Conservation (phyloP, 2,797 vertebrate genomes). For the Gorsachius magnificus region DNA sequence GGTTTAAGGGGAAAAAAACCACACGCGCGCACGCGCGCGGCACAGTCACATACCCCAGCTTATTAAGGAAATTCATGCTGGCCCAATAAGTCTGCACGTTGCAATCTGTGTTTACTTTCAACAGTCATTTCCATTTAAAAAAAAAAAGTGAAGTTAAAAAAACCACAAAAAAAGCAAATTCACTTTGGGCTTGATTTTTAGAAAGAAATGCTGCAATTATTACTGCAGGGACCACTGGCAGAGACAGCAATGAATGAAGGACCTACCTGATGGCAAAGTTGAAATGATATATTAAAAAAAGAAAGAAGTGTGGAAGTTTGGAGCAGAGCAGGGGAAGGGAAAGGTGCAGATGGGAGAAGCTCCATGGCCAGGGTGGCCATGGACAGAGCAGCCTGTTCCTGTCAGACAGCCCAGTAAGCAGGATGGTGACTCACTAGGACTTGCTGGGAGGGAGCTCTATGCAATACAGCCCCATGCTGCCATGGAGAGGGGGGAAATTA, state of each 20-base stretch:
- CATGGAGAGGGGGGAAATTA: neutral
- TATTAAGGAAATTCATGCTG: slow-evolving; percentile 57
- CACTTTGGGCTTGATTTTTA: slow-evolving; percentile 54
- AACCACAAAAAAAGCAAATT: neutral
- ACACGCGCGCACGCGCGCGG: neutral
- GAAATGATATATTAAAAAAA: neutral
- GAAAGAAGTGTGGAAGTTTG: neutral
- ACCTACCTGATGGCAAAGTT: neutral
- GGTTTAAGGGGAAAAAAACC: neutral
- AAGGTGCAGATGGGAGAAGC: neutral
- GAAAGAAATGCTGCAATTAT: neutral
- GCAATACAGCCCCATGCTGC: neutral
- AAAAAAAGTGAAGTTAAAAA: neutral
- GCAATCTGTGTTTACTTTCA: slow-evolving; percentile 69
- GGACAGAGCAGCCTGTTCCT: neutral
- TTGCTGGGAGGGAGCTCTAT: neutral
- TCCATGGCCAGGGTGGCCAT: neutral
- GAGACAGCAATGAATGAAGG: neutral
- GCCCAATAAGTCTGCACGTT: slow-evolving; percentile 62
- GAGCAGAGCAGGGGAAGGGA: neutral
- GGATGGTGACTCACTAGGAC: neutral
- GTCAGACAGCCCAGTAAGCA: neutral
- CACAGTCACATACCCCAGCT: neutral
- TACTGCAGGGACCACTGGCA: neutral
- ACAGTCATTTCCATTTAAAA: slow-evolving; percentile 54